Evolutionary conservation across 2,797 vertebrate genomes (phyloP), one percentile per base, ranked within the genome.

Genomic region (Alcedo atthis): DNA sequence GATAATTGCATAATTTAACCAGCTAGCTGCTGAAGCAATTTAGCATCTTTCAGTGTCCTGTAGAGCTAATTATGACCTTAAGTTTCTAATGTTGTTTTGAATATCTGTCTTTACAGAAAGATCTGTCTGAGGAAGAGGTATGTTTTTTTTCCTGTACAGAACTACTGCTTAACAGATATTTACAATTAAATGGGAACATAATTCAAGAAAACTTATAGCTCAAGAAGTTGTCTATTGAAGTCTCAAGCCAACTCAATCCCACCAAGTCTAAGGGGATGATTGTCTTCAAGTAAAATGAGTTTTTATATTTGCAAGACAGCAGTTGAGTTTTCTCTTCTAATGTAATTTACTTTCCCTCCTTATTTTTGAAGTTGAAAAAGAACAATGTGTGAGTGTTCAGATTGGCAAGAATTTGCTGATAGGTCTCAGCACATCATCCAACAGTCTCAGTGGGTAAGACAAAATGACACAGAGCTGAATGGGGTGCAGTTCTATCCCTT

Each of bases 51-150:
- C 46, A 58, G 8, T 66, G 21, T 85, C 49, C 53, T 89, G n/a
- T 74, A 81, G 26, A 55, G 17, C 2, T 87, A 61, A 87, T 66
- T 92, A 71, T 59, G 35, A 70, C 15, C 59, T 80, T 30, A 84
- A 75, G 30, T 58, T 80, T 83, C 71, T 96, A 89, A 95, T 66
- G 33, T 48, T 94, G 17, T 92, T 95, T 92, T 76, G 51, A 75
- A 81, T 93, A 85, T 93, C 62, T 96, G 13, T 94, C 86, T 91
- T 96, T 93, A 95, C 97, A 99, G 99, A 98, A 97, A 91, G 93
- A 96, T 40, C 89, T 99, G 76, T 98, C 98, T 89, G 97, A 99
- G 76, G 98, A 99, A 96, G 98, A 97, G 96, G 99, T 99, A 97
- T 97, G 1, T 5, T 32, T 78, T 48, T 68, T 35, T 53, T 15